A percentile compares a stretch with the other conserved stretches of the same genome.
Conservation (phyloP, 2,888 invertebrate species). For the Cylloceria caligata region DNA sequence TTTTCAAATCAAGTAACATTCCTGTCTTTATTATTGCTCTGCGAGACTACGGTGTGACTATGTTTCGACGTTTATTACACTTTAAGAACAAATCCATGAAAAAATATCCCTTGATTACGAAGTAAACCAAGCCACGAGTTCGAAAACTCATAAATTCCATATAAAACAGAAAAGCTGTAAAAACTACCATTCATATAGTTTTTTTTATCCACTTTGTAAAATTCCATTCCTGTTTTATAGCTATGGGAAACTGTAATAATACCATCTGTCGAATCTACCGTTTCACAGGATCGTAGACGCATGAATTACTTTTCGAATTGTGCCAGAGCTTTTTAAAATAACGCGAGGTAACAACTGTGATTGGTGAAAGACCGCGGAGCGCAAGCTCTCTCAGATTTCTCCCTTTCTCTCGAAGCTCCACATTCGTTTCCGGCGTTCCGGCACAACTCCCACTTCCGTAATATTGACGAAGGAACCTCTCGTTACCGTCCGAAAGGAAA, state of each 20-base stretch:
- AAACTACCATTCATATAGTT: background rate
- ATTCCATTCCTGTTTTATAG: background rate
- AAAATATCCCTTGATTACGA: too few species aligned
- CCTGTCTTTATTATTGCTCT: too few species aligned
- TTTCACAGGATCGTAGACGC: background rate
- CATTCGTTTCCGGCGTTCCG: slow-evolving; percentile 49
- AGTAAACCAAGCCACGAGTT: background rate
- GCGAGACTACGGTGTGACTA: too few species aligned
- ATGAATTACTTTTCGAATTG: slow-evolving; percentile 4
- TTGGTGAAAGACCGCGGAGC: slow-evolving; percentile 55
- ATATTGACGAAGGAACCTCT: slow-evolving; percentile 53
- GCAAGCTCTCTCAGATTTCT: background rate
- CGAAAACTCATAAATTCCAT: background rate
- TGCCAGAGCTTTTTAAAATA: slow-evolving; percentile 26
- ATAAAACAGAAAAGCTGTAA: background rate
- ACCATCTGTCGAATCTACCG: background rate
- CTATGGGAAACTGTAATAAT: background rate
- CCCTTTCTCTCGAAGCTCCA: slow-evolving; percentile 25
- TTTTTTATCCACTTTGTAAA: background rate
- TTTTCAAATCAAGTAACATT: too few species aligned
- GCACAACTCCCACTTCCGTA: slow-evolving; percentile 36
- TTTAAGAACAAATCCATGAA: too few species aligned
- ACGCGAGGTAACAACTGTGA: slow-evolving; percentile 43
- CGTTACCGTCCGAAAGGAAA: slow-evolving; percentile 54
- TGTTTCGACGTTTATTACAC: too few species aligned